A percentile compares a stretch with the other conserved stretches of the same genome.
Conservation (phyloP, 2,888 invertebrate genomes). For the Ernsta delagoae region DNA sequence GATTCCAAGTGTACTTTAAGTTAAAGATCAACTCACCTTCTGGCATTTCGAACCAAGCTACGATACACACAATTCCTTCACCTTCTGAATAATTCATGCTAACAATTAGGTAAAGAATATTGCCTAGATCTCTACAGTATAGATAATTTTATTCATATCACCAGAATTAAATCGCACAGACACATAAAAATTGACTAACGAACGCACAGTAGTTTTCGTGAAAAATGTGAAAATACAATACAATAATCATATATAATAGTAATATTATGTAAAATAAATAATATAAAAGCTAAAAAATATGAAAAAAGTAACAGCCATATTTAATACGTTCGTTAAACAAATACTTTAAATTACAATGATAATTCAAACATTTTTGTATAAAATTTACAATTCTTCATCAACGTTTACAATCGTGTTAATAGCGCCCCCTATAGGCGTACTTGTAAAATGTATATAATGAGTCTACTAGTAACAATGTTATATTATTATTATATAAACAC, state of each 20-base stretch:
- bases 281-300: no score
- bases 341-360: not conserved
- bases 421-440: constrained; percentile 11
- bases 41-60: no score
- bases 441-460: constrained; percentile 16
- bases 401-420: constrained; percentile 23
- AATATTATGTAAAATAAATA: no score
- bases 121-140: not conserved
- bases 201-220: not conserved
- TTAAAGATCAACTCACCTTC: no score
- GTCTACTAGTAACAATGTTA: constrained; percentile 24
- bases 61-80: not conserved
- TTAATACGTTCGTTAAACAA: constrained; percentile 13
- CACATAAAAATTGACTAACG: no score
- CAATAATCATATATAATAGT: no score
- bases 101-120: not conserved
- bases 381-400: constrained; percentile 20
- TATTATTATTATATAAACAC: constrained; percentile 16
- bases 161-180: no score
- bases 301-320: constrained; percentile 11
- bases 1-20: no score
- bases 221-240: no score
- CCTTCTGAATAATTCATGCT: not conserved
- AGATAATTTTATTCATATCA: no score
- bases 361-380: constrained; percentile 14